phyloP scores from a whole-genome alignment of 2,797 vertebrate species.

The Gymnopithys bicolor region DNA sequence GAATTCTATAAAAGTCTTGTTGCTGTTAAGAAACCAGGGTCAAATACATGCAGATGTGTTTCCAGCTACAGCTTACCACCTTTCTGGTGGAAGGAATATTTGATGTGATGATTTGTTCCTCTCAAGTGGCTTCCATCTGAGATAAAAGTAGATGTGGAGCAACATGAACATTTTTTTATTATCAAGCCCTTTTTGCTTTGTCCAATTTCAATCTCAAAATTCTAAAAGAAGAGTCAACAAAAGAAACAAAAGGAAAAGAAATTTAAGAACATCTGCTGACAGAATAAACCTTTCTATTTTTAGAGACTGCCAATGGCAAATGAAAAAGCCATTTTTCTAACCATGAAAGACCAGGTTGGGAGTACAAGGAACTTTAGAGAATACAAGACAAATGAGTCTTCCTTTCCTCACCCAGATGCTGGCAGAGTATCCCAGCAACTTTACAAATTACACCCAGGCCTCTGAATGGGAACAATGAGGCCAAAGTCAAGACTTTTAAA shows the following conservation, averaged over 20 bases:
- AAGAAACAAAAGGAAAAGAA: not conserved
- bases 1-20: not conserved
- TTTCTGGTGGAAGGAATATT: not conserved
- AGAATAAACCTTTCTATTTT: not conserved
- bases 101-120: not conserved
- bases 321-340: not conserved
- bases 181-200: not conserved
- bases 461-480: not conserved
- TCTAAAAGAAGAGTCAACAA: not conserved
- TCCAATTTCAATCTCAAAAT: not conserved
- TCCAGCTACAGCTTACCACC: not conserved
- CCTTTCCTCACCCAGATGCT: not conserved
- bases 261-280: not conserved
- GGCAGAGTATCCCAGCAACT: not conserved
- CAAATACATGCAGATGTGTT: not conserved
- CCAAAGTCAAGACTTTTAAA: not conserved
- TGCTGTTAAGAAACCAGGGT: not conserved
- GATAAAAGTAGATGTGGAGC: not conserved
- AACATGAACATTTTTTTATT: not conserved
- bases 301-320: not conserved
- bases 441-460: not conserved
- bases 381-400: not conserved
- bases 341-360: not conserved
- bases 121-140: not conserved
- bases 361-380: not conserved